phyloP scores from a whole-genome alignment of 2,888 invertebrate genomes.

The Tineola bisselliella region DNA sequence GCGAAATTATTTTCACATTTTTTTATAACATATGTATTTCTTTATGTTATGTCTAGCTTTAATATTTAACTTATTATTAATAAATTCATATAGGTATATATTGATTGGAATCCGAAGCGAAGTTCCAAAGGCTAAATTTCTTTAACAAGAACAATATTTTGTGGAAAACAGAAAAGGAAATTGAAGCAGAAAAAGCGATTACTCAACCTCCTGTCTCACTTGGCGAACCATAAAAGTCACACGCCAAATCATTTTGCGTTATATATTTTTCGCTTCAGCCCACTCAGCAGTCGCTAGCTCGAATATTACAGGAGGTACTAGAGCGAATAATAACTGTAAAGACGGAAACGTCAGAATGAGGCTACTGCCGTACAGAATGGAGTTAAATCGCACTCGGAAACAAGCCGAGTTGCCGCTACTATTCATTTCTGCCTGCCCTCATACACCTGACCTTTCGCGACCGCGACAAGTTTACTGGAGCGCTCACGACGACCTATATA shows the following conservation, averaged over 20 bases:
- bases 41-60: too few species aligned
- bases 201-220: neutral
- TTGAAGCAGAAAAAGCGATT: slow-evolving; percentile 4
- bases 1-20: too few species aligned
- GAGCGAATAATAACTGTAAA: slow-evolving; percentile 11
- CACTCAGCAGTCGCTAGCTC: slow-evolving; percentile 5
- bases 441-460: slow-evolving; percentile 64
- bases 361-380: slow-evolving; percentile 43
- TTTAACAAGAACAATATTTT: slow-evolving; percentile 1
- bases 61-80: neutral
- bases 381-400: slow-evolving; percentile 36
- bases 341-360: slow-evolving; percentile 20
- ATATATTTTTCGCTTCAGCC: slow-evolving; percentile 10
- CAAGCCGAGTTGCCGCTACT: slow-evolving; percentile 23
- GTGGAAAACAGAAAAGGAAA: neutral
- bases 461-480: slow-evolving; percentile 61
- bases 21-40: too few species aligned
- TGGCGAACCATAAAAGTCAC: slow-evolving; percentile 7
- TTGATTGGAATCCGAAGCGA: neutral
- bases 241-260: neutral
- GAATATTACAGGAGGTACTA: slow-evolving; percentile 11
- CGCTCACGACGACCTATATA: slow-evolving; percentile 60
- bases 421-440: slow-evolving; percentile 58
- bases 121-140: neutral
- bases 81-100: neutral